Base-by-base conservation (phyloP, 2,888 invertebrate species). In the Germaria angustata region DNA sequence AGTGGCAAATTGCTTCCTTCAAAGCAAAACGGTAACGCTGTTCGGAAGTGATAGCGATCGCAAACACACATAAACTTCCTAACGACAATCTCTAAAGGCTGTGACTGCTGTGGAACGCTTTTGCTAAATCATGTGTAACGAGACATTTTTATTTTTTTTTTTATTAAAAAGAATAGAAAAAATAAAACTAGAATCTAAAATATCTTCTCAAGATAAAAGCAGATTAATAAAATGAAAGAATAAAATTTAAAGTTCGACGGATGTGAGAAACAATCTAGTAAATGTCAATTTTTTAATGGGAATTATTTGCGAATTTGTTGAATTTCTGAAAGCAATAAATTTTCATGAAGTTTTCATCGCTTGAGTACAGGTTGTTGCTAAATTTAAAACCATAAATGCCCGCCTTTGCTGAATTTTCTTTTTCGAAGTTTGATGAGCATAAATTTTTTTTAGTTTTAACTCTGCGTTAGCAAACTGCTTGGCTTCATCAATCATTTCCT, bases 401-500 rank as follows among this genome's bases (percentile, higher is more conserved):
- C 39, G 22, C 22, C 24, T 59, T 61, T 53, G 32, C 53, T 3
- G 28, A 28, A 5, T 28, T 28, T 28, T 28, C 6, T 6, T 28
- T 28, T 28, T 6, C 6, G 6, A 28, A 28, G 28, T 6, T 28
- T 28, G 28, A 28, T 28, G 28, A 28, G 6, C 28, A 6, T 9
- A 28, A 15, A 24, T 9, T 24, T n/a, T 20, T 55, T 39, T 15
- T n/a, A 8, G 17, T 15, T 24, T 15, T 15, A 28, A 1, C 15
- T 28, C 22, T 22, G 49, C 22, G 39, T 65, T 55, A 55, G 57
- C 68, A 63, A 72, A 46, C 57, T n/a, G 66, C 39, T 75, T 65
- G 36, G 15, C 59, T 65, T 41, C 75, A 82, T 82, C 69, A 79
- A 82, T 79, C 82, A 82, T 75, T 77, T 72, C 57, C 57, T 66